Percentiles rank a stretch among this genome's conserved stretches.
phyloP scores from a whole-genome alignment of 2,888 invertebrate genomes.

The Chirona hameri region DNA sequence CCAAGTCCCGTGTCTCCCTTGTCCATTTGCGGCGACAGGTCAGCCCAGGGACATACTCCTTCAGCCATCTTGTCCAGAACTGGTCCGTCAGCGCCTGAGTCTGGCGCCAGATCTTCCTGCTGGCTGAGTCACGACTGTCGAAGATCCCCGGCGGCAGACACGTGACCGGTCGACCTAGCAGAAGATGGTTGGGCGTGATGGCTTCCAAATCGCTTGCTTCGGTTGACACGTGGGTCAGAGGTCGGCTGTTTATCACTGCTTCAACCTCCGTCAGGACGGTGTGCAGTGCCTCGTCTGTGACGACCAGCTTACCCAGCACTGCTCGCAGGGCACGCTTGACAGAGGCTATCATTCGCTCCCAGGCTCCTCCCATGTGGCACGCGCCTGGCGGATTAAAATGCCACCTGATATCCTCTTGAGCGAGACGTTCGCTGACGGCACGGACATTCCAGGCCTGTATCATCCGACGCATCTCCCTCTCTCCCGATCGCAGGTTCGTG shows the following conservation, averaged over 20 bases:
- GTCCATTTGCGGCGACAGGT: not conserved
- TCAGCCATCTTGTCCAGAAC: not conserved
- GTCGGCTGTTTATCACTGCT: not conserved
- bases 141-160: too few relatives aligned
- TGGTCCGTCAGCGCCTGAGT: not conserved
- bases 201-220: not conserved
- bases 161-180: too few relatives aligned
- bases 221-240: not conserved
- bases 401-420: too few relatives aligned
- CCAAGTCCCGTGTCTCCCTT: not conserved
- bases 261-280: not conserved
- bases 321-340: too few relatives aligned
- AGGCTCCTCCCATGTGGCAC: too few relatives aligned
- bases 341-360: too few relatives aligned
- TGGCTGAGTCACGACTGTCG: not conserved
- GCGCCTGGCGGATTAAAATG: too few relatives aligned
- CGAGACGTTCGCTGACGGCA: not conserved
- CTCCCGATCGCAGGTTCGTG: not conserved
- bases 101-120: too few relatives aligned
- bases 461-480: not conserved
- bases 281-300: too few relatives aligned
- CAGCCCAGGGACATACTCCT: not conserved
- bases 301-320: too few relatives aligned
- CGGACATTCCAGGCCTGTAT: not conserved
- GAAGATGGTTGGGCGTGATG: too few relatives aligned